Evolutionary conservation across 2,113 vertebrate species (phyloP), one percentile per base, ranked within the genome.

Genomic region (Periophthalmodon schlosseri): DNA sequence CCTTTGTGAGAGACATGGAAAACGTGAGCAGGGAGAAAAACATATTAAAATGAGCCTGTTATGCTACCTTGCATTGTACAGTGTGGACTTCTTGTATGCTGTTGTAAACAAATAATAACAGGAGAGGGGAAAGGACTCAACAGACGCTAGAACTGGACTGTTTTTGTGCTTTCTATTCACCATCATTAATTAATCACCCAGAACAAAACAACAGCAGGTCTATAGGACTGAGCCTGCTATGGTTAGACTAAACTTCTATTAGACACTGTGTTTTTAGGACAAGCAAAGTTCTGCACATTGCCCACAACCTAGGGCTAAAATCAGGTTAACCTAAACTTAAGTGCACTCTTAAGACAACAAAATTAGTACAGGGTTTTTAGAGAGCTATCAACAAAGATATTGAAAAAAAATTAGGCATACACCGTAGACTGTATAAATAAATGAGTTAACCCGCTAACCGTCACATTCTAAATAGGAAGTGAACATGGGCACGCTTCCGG

Each of bases 1-100:
- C 61, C 69, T 81, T 60, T 81, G 81, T 83, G 52, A 56, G 47
- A 73, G 34, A 77, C 74, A 83, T 67, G 28, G 69, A 78, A 79
- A 78, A 67, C 73, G 54, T 8, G 52, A 73, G 54, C 64, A 50
- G 66, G 68, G 73, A 69, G 68, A 74, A 75, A 70, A 77, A 47
- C 61, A 60, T 65, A 68, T 74, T 81, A 24, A 74, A 79, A 74
- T 72, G 23, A 76, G 67, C 23, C 39, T 16, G 34, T 58, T 74
- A 76, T 68, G 66, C 50, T 65, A 63, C 69, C 69, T 39, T 69
- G 24, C 24, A 21, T 70, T 57, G 46, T 70, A 54, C 61, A 65
- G 64, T 54, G 34, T 13, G 9, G 16, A 20, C 28, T 15, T 34
- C 18, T 65, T 8, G 60, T 79, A 76, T 75, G 77, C 64, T 72